Evolutionary conservation across 2,888 invertebrate genomes (phyloP).

Genomic region (Morpho achilles): DNA sequence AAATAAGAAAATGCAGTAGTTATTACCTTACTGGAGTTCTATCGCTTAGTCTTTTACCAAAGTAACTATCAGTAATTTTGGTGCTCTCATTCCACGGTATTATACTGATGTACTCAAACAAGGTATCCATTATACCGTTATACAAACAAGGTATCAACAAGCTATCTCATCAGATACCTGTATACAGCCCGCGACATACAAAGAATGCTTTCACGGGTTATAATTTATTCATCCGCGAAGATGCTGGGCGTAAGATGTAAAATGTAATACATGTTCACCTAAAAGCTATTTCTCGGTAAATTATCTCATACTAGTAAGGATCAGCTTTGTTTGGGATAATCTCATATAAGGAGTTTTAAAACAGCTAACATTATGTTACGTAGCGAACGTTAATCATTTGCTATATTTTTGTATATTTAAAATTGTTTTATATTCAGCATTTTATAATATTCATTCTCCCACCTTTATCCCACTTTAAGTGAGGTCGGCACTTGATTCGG

Average conservation of each 20-base stretch:
- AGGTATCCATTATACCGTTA: not conserved
- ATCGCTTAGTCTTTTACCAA: too few relatives aligned
- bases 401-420: too few relatives aligned
- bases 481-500: too few relatives aligned
- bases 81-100: not conserved
- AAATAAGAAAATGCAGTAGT: too few relatives aligned
- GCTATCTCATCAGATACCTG: not conserved
- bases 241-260: conserved; percentile 30
- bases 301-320: not conserved
- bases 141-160: not conserved
- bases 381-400: too few relatives aligned
- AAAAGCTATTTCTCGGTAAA: not conserved
- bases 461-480: too few relatives aligned
- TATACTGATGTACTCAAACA: not conserved
- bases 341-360: too few relatives aligned
- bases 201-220: conserved; percentile 40
- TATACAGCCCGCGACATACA: conserved; percentile 26
- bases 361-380: too few relatives aligned
- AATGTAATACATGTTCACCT: not conserved
- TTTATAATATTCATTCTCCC: too few relatives aligned
- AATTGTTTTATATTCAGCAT: too few relatives aligned
- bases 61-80: not conserved
- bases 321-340: conserved; percentile 7
- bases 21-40: too few relatives aligned
- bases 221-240: conserved; percentile 49